A percentile compares a stretch with the other conserved stretches of the same genome.
These are phyloP conservation scores for Artibeus jamaicensis DNA, from an alignment of 2,797 vertebrate genomes.

Conservation along the genomic window DNA sequence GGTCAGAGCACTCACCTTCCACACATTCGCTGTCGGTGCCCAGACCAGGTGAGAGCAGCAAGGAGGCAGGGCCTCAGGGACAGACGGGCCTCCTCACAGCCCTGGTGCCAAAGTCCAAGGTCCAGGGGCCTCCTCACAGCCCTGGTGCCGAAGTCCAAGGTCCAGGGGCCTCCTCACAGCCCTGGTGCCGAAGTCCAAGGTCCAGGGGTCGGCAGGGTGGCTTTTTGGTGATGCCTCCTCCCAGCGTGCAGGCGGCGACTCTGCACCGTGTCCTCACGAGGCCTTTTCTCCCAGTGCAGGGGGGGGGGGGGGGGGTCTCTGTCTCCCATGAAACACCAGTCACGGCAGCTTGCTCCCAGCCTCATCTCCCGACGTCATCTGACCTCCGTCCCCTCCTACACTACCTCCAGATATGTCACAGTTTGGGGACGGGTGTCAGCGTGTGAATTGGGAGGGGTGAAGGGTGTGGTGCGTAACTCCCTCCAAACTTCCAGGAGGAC, in stretches of 20 bases:
- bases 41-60: accelerated
- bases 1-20: accelerated
- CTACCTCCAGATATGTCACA: accelerated
- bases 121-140: neutral
- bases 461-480: neutral
- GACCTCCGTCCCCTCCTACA: neutral
- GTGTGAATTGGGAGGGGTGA: neutral
- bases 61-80: accelerated
- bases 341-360: neutral
- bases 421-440: neutral
- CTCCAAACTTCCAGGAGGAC: neutral
- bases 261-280: accelerated
- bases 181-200: neutral
- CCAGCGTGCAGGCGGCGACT: accelerated
- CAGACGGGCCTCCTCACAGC: accelerated
- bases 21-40: accelerated
- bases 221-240: neutral
- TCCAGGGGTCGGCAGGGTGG: neutral
- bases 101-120: neutral
- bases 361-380: neutral
- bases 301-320: accelerated
- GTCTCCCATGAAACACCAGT: too few species aligned
- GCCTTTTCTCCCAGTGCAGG: neutral
- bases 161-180: neutral
- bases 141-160: neutral